Evolutionary conservation across 2,888 invertebrate genomes (phyloP).

Genomic region (Zootermopsis nevadensis): DNA sequence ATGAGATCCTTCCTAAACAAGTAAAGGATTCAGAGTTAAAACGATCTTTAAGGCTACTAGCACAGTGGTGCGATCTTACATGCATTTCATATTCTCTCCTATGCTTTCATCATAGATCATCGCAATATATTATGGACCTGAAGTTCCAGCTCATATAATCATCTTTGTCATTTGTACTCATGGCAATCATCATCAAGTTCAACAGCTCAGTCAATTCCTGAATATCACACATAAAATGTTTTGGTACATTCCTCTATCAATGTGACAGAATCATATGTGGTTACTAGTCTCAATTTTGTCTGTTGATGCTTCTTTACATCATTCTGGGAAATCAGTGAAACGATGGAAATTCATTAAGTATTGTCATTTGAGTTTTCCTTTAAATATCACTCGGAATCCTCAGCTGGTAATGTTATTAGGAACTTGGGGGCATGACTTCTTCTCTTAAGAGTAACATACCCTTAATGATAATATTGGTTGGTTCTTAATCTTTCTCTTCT

Average conservation of each 20-base stretch:
- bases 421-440: neutral
- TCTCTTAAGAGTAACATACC: neutral
- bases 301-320: neutral
- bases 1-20: too few relatives aligned
- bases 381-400: neutral
- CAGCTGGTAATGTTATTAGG: neutral
- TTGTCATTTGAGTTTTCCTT: slow-evolving; percentile 12
- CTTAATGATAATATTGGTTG: neutral
- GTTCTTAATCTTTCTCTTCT: neutral
- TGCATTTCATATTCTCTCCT: neutral
- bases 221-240: neutral
- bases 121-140: neutral
- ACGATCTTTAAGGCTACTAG: neutral
- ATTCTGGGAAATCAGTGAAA: neutral
- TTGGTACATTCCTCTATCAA: neutral
- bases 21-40: too few relatives aligned
- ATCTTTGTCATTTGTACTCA: neutral
- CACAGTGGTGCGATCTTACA: neutral
- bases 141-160: neutral
- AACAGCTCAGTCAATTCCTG: neutral
- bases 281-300: neutral
- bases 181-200: neutral
- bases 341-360: neutral
- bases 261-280: neutral
- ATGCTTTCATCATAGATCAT: neutral